Base-by-base conservation (phyloP, 1,140 invertebrate genomes). In the Ceratina australensis region DNA sequence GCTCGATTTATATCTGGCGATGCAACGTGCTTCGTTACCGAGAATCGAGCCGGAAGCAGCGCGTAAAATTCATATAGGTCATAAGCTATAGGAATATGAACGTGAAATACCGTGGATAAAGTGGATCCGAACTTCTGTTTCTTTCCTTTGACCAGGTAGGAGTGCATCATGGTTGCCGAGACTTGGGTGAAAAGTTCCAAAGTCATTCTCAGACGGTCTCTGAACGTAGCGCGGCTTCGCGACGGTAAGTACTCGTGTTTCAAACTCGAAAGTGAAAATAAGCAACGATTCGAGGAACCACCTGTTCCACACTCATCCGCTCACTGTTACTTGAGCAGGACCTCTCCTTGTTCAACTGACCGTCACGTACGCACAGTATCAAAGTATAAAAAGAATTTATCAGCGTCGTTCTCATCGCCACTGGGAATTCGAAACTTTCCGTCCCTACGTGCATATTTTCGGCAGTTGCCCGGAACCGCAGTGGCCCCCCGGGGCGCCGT, bases 71-170 rank as follows among this genome's bases (percentile, higher is more conserved):
- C 22, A 63, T 22, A n/a, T 47, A 64, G 28, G n/a, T 3, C 0
- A 22, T 7, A n/a, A 26, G 13, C 24, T 8, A 47, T 54, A 8
- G 15, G 28, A 28, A 83, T 83, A 80, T 54, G 72, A 84, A 84
- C 67, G 49, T 79, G 59, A 56, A 87, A 89, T 88, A 92, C 90
- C 88, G 90, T 92, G 52, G 90, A 90, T 56, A 92, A 74, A 67
- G 90, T 90, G 7, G 90, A 91, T 28, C 89, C 88, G 61, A 91
- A 92, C 78, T 84, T 88, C 65, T 88, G 82, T 54, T 87, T 88
- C 68, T 90, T 92, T 72, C 87, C 87, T 52, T 89, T 88, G 28
- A 72, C 80, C 67, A 91, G 85, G 85, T 89, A 91, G 26, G 87
- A 89, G 76, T 86, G 86, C 77, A 89, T 87, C 83, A 89, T 87